Conservation (phyloP, 1,140 invertebrate genomes). For the Harlomillsia oculata region DNA sequence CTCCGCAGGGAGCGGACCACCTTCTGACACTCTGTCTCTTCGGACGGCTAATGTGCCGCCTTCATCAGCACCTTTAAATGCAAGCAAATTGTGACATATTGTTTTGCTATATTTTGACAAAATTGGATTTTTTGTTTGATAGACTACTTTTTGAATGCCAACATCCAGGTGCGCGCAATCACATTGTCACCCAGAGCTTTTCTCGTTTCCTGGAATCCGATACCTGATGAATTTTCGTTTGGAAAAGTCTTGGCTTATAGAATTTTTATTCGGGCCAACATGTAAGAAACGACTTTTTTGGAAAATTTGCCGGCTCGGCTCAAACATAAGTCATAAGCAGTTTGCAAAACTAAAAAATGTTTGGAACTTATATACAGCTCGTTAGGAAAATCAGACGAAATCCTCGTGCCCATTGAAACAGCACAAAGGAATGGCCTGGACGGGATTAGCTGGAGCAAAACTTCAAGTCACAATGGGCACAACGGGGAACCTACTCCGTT, state of each 20-base stretch:
- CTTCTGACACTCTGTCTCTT: slow-evolving; percentile 11
- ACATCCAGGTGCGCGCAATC: slow-evolving; percentile 15
- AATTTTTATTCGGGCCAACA: slow-evolving; percentile 13
- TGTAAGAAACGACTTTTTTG: slow-evolving; percentile 7
- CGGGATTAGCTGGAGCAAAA: not conserved
- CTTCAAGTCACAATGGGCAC: no score
- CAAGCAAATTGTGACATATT: not conserved
- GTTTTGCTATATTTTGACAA: no score
- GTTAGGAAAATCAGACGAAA: slow-evolving; percentile 3
- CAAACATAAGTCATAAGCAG: not conserved
- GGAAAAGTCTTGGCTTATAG: slow-evolving; percentile 23
- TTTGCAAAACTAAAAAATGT: no score
- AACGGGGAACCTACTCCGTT: not conserved
- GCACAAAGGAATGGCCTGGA: slow-evolving; percentile 1
- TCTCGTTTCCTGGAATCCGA: slow-evolving; percentile 23
- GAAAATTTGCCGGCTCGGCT: no score
- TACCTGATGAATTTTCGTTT: slow-evolving; percentile 22
- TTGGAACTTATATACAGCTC: slow-evolving; percentile 9
- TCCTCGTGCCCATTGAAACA: slow-evolving; percentile 10
- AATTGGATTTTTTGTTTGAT: not conserved
- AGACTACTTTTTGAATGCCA: not conserved
- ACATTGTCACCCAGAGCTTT: slow-evolving; percentile 10
- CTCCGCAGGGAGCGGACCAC: slow-evolving; percentile 25
- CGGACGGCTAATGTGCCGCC: slow-evolving; percentile 24
- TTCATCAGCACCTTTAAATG: slow-evolving; percentile 13